phyloP scores from a whole-genome alignment of 2,888 invertebrate genomes.

The Allophyes oxyacanthae region DNA sequence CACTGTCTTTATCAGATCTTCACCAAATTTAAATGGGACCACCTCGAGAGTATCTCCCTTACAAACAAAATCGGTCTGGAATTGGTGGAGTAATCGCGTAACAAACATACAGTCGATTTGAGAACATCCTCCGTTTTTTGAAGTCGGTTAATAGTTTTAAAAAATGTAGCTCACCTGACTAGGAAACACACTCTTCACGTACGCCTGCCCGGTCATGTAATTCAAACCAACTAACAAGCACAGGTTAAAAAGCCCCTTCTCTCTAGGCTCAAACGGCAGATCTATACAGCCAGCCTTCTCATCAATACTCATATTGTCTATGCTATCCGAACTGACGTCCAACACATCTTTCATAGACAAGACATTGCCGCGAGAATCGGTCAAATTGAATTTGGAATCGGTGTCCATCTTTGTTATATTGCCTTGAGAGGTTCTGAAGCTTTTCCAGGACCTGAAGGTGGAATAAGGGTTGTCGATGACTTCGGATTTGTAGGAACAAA shows the following conservation, averaged over 20 bases:
- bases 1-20: no score
- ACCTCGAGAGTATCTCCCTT: no score
- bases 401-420: conserved; percentile 75
- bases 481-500: conserved; percentile 81
- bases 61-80: no score
- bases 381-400: conserved; percentile 76
- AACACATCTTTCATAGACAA: conserved; percentile 72
- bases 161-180: conserved; percentile 85
- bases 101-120: no score
- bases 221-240: conserved; percentile 92
- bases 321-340: conserved; percentile 60
- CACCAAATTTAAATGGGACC: no score
- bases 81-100: no score
- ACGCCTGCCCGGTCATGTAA: conserved; percentile 90
- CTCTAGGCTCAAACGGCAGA: conserved; percentile 77
- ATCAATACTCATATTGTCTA: conserved; percentile 77
- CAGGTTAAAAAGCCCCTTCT: conserved; percentile 90
- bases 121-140: no score
- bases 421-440: conserved; percentile 79
- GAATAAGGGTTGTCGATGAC: conserved; percentile 77
- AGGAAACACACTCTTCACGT: conserved; percentile 92
- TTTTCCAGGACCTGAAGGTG: conserved; percentile 85
- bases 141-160: background rate
- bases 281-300: conserved; percentile 83
- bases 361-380: conserved; percentile 74